Percentiles rank a stretch among this genome's conserved stretches.
Evolutionary conservation across 2,888 invertebrate genomes (phyloP).

Genomic region (Harpalus rufipes): DNA sequence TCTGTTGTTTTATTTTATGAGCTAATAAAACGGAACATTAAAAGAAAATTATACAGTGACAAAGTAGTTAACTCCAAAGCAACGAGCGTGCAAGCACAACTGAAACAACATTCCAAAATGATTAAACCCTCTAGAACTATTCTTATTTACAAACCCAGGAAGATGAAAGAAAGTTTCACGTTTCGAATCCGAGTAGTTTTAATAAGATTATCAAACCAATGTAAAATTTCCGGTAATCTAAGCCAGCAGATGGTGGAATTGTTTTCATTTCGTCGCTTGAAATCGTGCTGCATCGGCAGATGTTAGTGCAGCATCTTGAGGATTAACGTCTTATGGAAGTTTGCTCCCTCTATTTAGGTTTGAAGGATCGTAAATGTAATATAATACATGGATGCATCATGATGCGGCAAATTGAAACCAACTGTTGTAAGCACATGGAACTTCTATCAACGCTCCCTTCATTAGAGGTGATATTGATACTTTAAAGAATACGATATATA

Average conservation of each 20-base stretch:
- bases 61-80: conserved; percentile 1
- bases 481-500: no score
- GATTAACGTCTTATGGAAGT: conserved; percentile 17
- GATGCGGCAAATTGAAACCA: neutral
- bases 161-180: conserved; percentile 30
- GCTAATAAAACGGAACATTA: neutral
- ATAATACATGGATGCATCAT: conserved; percentile 1
- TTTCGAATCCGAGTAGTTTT: conserved; percentile 36
- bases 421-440: neutral
- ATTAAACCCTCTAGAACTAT: conserved; percentile 3
- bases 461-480: no score
- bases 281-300: conserved; percentile 34
- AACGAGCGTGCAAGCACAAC: neutral
- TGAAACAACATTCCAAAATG: conserved; percentile 35
- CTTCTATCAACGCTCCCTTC: no score
- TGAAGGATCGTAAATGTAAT: neutral
- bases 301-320: conserved; percentile 23
- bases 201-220: conserved; percentile 53
- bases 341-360: conserved; percentile 25
- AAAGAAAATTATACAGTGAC: conserved; percentile 6
- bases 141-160: conserved; percentile 31
- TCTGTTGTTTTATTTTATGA: neutral
- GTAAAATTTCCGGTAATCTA: conserved; percentile 51
- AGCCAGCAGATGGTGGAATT: conserved; percentile 31
- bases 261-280: conserved; percentile 40